Conservation (phyloP, 2,113 vertebrate genomes). For the Proterorhinus semilunaris region DNA sequence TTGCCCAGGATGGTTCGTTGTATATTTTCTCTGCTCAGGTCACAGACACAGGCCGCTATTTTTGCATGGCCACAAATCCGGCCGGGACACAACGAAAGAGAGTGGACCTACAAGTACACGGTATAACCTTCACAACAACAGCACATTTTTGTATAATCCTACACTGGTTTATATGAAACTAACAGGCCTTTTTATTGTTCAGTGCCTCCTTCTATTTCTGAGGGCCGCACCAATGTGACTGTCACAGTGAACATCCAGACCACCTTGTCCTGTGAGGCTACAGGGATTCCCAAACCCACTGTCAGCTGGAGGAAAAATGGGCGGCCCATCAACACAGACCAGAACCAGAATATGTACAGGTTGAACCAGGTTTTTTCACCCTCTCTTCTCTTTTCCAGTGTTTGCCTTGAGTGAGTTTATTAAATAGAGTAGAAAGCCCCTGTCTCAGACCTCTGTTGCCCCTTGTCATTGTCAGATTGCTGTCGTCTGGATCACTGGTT, state of each 20-base stretch:
- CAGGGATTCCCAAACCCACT: conserved; percentile 88
- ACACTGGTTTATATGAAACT: background rate
- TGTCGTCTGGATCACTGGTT: conserved; percentile 92
- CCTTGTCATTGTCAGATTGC: conserved; percentile 71
- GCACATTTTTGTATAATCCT: no score
- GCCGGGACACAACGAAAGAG: conserved; percentile 86
- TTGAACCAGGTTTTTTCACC: conserved; percentile 71
- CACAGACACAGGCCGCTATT: conserved; percentile 85
- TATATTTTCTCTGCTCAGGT: conserved; percentile 81
- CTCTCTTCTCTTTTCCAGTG: conserved; percentile 39
- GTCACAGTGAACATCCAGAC: conserved; percentile 91
- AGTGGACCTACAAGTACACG: conserved; percentile 87
- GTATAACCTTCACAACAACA: conserved; percentile 62
- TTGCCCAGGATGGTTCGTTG: conserved; percentile 86
- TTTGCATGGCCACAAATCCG: conserved; percentile 90
- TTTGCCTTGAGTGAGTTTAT: background rate
- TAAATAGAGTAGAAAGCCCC: background rate
- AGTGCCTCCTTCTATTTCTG: conserved; percentile 86
- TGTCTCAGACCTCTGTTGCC: background rate
- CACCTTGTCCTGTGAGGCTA: conserved; percentile 88
- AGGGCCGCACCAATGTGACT: conserved; percentile 81
- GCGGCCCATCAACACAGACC: conserved; percentile 83
- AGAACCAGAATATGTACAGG: conserved; percentile 96
- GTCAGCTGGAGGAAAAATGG: conserved; percentile 88
- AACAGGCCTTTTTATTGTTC: conserved; percentile 17